A percentile compares a stretch with the other conserved stretches of the same genome.
phyloP scores from a whole-genome alignment of 2,797 vertebrate species.

The Falco rusticolus region DNA sequence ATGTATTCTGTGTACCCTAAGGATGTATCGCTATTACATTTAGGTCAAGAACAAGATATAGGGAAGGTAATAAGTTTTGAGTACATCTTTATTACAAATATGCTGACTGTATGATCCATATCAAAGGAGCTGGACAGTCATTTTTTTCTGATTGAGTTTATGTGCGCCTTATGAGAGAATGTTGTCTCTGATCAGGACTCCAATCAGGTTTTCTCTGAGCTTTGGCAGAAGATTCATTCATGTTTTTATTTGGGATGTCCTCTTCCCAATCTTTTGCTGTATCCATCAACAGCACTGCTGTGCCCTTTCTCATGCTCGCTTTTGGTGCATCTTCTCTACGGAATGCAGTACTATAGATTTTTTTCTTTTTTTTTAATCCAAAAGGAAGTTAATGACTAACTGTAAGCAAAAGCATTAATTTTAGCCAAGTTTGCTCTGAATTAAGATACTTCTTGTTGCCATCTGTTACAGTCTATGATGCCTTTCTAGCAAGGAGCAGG shows the following conservation, averaged over 20 bases:
- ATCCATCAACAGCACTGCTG: neutral
- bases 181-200: neutral
- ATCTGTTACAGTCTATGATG: conserved; percentile 59
- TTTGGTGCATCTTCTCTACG: conserved; percentile 3
- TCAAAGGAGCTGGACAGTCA: conserved; percentile 37
- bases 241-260: neutral
- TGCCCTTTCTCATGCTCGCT: conserved; percentile 26
- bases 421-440: conserved; percentile 62
- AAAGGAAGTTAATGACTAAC: conserved; percentile 64
- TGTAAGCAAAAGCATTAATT: conserved; percentile 60
- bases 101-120: conserved; percentile 46
- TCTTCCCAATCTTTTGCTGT: conserved; percentile 14
- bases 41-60: conserved; percentile 74
- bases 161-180: neutral
- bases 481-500: conserved; percentile 39
- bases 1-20: conserved; percentile 71
- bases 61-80: conserved; percentile 70
- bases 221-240: conserved; percentile 32
- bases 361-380: neutral
- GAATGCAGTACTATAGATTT: neutral
- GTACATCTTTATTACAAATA: conserved; percentile 60
- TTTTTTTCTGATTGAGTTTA: conserved; percentile 40
- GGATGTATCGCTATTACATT: conserved; percentile 76
- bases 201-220: neutral
- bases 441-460: conserved; percentile 57